Percentiles rank a stretch among this genome's conserved stretches.
Conservation (phyloP, 2,888 invertebrate species). For the Amphipoea oculea region DNA sequence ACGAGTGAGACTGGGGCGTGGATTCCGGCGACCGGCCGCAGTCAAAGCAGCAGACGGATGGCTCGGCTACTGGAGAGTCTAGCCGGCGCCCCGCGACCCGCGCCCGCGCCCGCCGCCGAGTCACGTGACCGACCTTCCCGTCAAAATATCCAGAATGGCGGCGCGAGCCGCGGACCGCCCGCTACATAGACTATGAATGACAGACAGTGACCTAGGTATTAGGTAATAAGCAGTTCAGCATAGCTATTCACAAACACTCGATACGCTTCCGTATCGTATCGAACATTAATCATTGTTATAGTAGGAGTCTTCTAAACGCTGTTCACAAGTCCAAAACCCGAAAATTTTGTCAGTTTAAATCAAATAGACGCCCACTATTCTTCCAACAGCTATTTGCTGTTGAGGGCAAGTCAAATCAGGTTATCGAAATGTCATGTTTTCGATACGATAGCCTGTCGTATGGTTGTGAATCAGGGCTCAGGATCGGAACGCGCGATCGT, state of each 20-base stretch:
- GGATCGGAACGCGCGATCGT: background rate
- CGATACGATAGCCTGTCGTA: too few species aligned
- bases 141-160: conserved; percentile 94
- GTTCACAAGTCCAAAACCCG: too few species aligned
- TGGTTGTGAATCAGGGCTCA: too few species aligned
- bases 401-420: too few species aligned
- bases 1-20: conserved; percentile 84
- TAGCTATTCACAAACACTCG: too few species aligned
- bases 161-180: conserved; percentile 84
- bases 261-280: too few species aligned
- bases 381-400: too few species aligned
- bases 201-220: conserved; percentile 39
- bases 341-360: too few species aligned
- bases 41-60: conserved; percentile 90
- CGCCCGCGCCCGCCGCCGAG: conserved; percentile 85
- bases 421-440: too few species aligned
- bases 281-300: too few species aligned
- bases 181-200: conserved; percentile 73
- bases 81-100: conserved; percentile 89
- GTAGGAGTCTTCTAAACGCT: too few species aligned
- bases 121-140: conserved; percentile 96
- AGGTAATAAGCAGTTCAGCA: conserved; percentile 29
- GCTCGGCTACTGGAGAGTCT: conserved; percentile 92
- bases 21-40: conserved; percentile 87
- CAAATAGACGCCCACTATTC: too few species aligned